Evolutionary conservation across 2,797 vertebrate genomes (phyloP), one percentile per base, ranked within the genome.

Genomic region (Sebastes elongatus): DNA sequence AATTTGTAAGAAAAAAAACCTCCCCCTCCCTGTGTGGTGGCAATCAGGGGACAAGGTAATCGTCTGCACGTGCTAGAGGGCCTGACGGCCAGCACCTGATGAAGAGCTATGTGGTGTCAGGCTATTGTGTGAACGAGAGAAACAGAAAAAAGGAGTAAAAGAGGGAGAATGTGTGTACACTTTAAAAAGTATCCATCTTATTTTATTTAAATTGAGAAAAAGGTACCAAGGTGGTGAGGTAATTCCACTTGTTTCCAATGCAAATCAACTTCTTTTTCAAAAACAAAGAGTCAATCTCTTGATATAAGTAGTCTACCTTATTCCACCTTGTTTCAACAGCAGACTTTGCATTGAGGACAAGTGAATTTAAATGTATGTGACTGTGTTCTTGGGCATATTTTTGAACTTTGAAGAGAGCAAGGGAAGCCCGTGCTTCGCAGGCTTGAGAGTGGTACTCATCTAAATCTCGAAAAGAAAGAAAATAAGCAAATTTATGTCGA

Each of bases 21-120:
- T 81, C 83, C 97, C 96, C 96, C 96, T 97, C 96, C 96, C 96
- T 96, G 97, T 97, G 96, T 96, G 97, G 97, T 97, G 97, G 97
- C 97, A 98, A 98, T 99, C 97, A 98, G 96, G 96, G 97, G 95
- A 96, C 97, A 97, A 90, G 89, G 98, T 98, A 98, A 99, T 99
- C 97, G 97, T 96, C 97, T 97, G 96, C 71, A 84, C 60, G 72
- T 85, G 86, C 78, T 66, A 96, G 96, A 96, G 95, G 97, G 95
- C 96, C 96, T 96, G 96, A 96, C 96, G 95, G 96, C 96, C 95
- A 93, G 91, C 94, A 96, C 96, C 97, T 99, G 98, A 99, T 99
- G 98, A 99, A 99, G 97, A 99, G 97, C 97, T 98, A 98, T 99
- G 97, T 97, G 91, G 80, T 86, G 85, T 90, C 94, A 94, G 94